Evolutionary conservation across 2,888 invertebrate genomes (phyloP).

Genomic region (Theretra japonica): DNA sequence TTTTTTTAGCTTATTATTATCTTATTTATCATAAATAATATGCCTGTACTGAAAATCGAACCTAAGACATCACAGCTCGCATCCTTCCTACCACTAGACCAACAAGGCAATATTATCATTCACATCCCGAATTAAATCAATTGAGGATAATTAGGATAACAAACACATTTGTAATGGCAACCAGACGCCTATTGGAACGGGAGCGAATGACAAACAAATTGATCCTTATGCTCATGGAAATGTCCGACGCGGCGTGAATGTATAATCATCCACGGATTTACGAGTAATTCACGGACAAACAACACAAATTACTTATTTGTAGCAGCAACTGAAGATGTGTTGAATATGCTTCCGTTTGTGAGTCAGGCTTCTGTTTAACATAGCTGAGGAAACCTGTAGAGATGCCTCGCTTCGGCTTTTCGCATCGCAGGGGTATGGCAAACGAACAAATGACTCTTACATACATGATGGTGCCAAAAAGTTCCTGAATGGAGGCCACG

Average conservation of each 20-base stretch:
- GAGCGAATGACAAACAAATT: slow-evolving; percentile 18
- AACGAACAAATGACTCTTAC: too few species aligned
- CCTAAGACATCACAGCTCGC: not conserved
- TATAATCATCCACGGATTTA: slow-evolving; percentile 17
- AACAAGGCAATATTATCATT: not conserved
- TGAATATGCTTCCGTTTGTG: not conserved
- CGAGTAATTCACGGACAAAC: slow-evolving; percentile 1
- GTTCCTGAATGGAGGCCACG: too few species aligned
- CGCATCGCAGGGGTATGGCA: too few species aligned
- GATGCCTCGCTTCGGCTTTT: too few species aligned
- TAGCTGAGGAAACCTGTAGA: too few species aligned
- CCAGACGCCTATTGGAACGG: slow-evolving; percentile 8
- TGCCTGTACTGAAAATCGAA: too few species aligned
- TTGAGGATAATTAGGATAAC: slow-evolving; percentile 7
- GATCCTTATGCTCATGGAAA: slow-evolving; percentile 13
- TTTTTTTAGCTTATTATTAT: too few species aligned
- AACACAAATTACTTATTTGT: slow-evolving; percentile 11
- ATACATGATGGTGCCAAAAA: too few species aligned
- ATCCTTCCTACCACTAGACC: not conserved
- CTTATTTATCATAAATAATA: too few species aligned
- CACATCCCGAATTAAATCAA: not conserved
- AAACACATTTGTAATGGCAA: slow-evolving; percentile 3
- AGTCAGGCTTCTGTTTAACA: not conserved
- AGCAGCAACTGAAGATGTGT: not conserved
- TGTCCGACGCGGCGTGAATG: slow-evolving; percentile 17